Conservation (phyloP, 2,797 vertebrate genomes). For the Microcaecilia unicolor region DNA sequence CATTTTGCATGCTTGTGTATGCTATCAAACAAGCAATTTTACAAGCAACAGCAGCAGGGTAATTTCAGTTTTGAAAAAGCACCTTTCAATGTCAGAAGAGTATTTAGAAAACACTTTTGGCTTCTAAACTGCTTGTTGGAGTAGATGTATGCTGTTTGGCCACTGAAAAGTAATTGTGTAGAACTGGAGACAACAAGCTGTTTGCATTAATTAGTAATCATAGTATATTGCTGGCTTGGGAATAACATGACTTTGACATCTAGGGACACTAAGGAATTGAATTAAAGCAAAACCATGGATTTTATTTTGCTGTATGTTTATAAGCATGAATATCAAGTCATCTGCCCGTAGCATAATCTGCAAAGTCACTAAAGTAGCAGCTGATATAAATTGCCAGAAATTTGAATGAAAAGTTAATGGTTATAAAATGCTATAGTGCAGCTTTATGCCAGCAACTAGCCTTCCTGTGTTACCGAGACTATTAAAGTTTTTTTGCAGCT, state of each 20-base stretch:
- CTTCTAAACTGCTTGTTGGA: conserved; percentile 34
- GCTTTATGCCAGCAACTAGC: neutral
- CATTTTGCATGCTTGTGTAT: neutral
- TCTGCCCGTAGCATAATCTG: conserved; percentile 22
- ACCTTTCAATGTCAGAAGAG: conserved; percentile 27
- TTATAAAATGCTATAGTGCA: neutral
- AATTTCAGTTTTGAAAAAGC: conserved; percentile 37
- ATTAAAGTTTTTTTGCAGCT: no score
- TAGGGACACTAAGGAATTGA: conserved; percentile 28
- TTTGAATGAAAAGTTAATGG: neutral
- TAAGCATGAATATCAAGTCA: conserved; percentile 11
- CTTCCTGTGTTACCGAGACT: neutral
- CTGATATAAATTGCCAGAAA: conserved; percentile 5
- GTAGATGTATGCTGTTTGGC: conserved; percentile 42
- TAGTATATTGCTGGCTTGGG: conserved; percentile 39
- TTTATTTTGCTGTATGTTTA: conserved; percentile 23
- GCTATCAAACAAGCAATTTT: conserved; percentile 14
- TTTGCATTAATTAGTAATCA: conserved; percentile 54
- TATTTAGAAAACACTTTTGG: conserved; percentile 34
- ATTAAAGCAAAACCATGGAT: conserved; percentile 10
- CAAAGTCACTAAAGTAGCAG: conserved; percentile 15
- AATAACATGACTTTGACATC: conserved; percentile 44
- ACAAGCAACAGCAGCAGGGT: conserved; percentile 17
- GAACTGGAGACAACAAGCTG: conserved; percentile 45
- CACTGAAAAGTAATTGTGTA: conserved; percentile 43